Evolutionary conservation across 2,797 vertebrate species (phyloP), one percentile per base, ranked within the genome.

Genomic region (Holocentrus rufus): DNA sequence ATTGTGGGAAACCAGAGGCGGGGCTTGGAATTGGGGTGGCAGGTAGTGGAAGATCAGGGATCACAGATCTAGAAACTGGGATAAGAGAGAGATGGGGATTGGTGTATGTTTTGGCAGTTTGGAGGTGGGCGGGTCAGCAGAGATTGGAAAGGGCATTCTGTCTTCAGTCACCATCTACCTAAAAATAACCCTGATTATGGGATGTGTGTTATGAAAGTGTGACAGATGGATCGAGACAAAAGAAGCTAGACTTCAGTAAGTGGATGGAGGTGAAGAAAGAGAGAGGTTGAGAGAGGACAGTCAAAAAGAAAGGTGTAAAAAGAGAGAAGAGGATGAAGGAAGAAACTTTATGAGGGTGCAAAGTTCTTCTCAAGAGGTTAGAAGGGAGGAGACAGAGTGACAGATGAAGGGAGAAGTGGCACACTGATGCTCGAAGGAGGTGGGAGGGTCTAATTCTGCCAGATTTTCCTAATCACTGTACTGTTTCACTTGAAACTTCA

Each of bases 381-480:
- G 18, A 34, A 17, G 5, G 31, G 47, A n/a, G 9, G 23, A 2
- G 23, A 46, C 10, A 25, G 59, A 30, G 54, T 15, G 68, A 50
- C 20, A 30, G 17, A 39, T 47, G 22, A 46, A 62, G 44, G 58
- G 13, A 64, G 46, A 57, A 13, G 34, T 14, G 30, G 11, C 13
- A 22, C 44, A n/a, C 4, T 52, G 30, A 70, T 49, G 34, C 61
- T 20, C 23, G 30, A 20, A 31, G 58, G n/a, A 52, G 54, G 31
- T 44, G 30, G 36, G 46, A 23, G 15, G 14, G 22, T 53, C 31
- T 7, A 22, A 61, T 39, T 64, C 36, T 18, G 54, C 34, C 14
- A 27, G 58, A 70, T 79, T 68, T 67, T 14, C 54, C 60, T 74
- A 42, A 73, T 66, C 39, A 60, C 56, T 39, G 23, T 36, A 13